These are phyloP conservation scores for Sthenelais limicola DNA, from an alignment of 2,888 invertebrate genomes.

Conservation along the genomic window DNA sequence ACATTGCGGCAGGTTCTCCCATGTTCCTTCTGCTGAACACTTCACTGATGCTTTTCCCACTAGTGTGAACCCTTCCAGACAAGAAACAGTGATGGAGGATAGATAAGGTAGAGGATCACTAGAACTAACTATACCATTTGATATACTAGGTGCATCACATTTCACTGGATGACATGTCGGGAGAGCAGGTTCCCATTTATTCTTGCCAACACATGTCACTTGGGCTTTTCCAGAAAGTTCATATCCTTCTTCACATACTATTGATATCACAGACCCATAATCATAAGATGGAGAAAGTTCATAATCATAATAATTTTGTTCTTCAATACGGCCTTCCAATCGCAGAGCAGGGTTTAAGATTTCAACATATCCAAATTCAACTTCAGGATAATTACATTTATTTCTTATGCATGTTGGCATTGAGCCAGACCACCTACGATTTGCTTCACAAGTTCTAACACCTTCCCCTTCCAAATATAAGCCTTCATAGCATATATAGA, in stretches of 20 bases:
- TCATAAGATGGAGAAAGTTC: conserved; percentile 1
- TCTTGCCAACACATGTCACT: conserved; percentile 33
- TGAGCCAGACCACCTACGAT: conserved; percentile 63
- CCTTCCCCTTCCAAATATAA: conserved; percentile 61
- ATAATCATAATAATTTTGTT: not conserved
- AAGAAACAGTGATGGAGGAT: conserved; percentile 50
- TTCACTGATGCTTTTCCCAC: conserved; percentile 55
- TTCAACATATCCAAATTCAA: conserved; percentile 6
- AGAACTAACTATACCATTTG: conserved; percentile 25
- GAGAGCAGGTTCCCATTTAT: conserved; percentile 36
- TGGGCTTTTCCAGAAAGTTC: conserved; percentile 7
- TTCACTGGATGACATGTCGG: conserved; percentile 23
- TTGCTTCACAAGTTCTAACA: conserved; percentile 57
- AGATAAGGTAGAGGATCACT: conserved; percentile 41
- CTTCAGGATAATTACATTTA: conserved; percentile 40
- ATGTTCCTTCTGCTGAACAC: conserved; percentile 64
- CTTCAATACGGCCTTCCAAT: not conserved
- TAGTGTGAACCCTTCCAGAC: conserved; percentile 64
- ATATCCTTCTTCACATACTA: conserved; percentile 40
- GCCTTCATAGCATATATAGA: conserved; percentile 61
- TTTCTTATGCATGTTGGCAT: conserved; percentile 58
- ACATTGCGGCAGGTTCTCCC: conserved; percentile 63
- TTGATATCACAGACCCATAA: conserved; percentile 14
- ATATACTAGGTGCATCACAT: conserved; percentile 39
- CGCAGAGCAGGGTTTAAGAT: not conserved